Evolutionary conservation across 2,888 invertebrate species (phyloP).

Genomic region (Julus scandinavius): DNA sequence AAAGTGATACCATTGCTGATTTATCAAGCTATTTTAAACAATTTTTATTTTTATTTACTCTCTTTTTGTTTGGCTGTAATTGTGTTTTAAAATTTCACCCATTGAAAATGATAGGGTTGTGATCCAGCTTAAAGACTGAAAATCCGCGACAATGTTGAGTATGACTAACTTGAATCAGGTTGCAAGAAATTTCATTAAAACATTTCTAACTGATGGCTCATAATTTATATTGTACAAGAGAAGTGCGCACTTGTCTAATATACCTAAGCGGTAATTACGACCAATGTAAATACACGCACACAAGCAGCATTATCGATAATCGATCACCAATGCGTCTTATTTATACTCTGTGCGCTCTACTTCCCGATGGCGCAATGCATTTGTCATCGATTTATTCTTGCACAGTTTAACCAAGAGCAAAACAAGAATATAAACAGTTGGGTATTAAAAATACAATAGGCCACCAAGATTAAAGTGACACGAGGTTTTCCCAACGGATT

Average conservation of each 20-base stretch:
- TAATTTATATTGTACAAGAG: background rate
- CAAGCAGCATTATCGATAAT: constrained; percentile 4
- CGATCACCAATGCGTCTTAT: background rate
- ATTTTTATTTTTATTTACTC: too few relatives aligned
- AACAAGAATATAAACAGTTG: constrained; percentile 16
- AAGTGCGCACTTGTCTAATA: constrained; percentile 17
- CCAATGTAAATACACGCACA: constrained; percentile 38
- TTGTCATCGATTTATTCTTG: constrained; percentile 26
- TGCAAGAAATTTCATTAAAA: background rate
- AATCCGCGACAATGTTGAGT: too few relatives aligned
- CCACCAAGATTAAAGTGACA: constrained; percentile 34
- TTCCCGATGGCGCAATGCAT: background rate
- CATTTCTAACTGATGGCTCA: background rate
- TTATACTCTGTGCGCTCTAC: constrained; percentile 9
- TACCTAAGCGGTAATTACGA: constrained; percentile 32
- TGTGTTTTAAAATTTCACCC: too few relatives aligned
- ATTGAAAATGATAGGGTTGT: too few relatives aligned
- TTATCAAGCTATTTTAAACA: too few relatives aligned
- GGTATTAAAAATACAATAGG: constrained; percentile 34
- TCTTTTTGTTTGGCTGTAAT: too few relatives aligned
- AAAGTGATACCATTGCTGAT: too few relatives aligned
- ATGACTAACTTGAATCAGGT: too few relatives aligned
- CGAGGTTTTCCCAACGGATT: background rate
- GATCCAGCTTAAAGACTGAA: too few relatives aligned
- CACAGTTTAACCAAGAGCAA: constrained; percentile 12